phyloP scores from a whole-genome alignment of 2,113 vertebrate species.

The Gavialis gangeticus region DNA sequence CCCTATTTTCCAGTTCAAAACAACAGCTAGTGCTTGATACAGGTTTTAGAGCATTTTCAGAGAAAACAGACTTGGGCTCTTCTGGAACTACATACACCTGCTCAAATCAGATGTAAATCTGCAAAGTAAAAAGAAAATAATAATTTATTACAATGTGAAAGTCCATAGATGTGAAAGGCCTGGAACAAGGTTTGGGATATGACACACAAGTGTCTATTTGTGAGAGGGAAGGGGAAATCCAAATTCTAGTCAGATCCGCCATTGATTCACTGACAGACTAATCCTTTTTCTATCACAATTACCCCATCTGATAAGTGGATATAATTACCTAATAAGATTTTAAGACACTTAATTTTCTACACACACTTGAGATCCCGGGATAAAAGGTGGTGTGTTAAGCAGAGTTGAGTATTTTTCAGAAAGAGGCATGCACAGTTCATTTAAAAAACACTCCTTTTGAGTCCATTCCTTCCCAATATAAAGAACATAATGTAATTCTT shows the following conservation, averaged over 20 bases:
- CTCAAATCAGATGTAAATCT: not conserved
- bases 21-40: rapidly evolving
- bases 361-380: not conserved
- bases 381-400: not conserved
- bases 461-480: not conserved
- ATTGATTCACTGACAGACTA: not conserved
- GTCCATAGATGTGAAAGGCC: rapidly evolving
- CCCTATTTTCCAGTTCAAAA: rapidly evolving
- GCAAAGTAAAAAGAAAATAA: rapidly evolving
- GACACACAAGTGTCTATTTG: not conserved
- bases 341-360: not conserved
- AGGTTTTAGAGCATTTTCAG: rapidly evolving
- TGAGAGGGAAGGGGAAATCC: not conserved
- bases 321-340: not conserved
- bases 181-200: not conserved
- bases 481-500: not conserved
- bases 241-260: not conserved
- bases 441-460: not conserved
- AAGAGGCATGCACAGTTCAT: not conserved
- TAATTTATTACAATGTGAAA: not conserved
- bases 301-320: not conserved
- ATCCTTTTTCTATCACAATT: not conserved
- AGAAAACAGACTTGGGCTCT: rapidly evolving
- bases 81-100: rapidly evolving
- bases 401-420: not conserved